Base-by-base conservation (phyloP, 2,888 invertebrate species). In the Steromphala cineraria region DNA sequence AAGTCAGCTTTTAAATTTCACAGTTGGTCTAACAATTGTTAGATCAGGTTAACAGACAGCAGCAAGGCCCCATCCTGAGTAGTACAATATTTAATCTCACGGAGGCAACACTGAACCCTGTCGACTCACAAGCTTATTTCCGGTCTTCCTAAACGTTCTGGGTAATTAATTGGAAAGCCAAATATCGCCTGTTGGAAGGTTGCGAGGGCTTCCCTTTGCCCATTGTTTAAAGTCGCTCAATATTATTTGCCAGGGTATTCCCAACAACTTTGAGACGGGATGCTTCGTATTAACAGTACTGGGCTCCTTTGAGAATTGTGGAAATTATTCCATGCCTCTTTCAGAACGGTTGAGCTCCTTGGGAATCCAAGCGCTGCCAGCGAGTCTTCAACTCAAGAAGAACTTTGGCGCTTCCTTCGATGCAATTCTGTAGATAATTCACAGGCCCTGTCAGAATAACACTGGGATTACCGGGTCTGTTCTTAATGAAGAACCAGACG, bases 141-240 rank as follows among this genome's bases (percentile, higher is more conserved):
- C 62, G 62, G 62, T 15, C 28, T 62, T 17, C 24, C 28, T 62
- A 21, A 62, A 62, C 62, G 62, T 62, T 62, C 62, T 13, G 62
- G 62, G 62, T 62, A 62, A 62, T 62, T 62, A 62, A 62, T 62
- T 62, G 62, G 62, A 62, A 62, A 62, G 21, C 62, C 62, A 62
- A 62, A 62, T 62, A 62, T 62, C 62, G 62, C 28, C 62, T 62
- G 62, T 28, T 62, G 17, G 15, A 28, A 62, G 28, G 62, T 28
- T 62, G 62, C 62, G 28, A 15, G 62, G 21, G 28, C 62, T 62
- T 62, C 62, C 62, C 17, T 24, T 62, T 28, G 24, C 28, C 62
- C 62, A 62, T 62, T 62, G 62, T 62, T 62, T 62, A 62, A 28
- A 13, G 62, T 24, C 62, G 24, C 28, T 62, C 62, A 62, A 62